A percentile compares a stretch with the other conserved stretches of the same genome.
phyloP scores from a whole-genome alignment of 2,888 invertebrate genomes.

The Acleris laterana region DNA sequence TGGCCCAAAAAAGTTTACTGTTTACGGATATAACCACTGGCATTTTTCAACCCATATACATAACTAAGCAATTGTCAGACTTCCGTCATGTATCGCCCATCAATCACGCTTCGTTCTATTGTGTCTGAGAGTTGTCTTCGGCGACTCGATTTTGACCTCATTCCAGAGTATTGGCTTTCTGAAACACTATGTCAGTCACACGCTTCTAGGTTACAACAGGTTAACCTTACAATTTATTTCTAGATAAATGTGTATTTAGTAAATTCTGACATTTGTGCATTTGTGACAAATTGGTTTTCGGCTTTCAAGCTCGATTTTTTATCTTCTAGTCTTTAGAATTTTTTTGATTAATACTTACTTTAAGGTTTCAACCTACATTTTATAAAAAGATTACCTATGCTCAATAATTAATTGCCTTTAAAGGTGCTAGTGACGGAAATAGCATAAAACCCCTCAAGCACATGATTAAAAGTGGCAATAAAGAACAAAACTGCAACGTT shows the following conservation, averaged over 20 bases:
- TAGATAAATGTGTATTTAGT: constrained; percentile 13
- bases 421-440: neutral
- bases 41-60: constrained; percentile 20
- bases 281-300: too few relatives aligned
- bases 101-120: constrained; percentile 30
- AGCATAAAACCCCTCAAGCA: neutral
- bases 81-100: constrained; percentile 35
- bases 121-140: constrained; percentile 21
- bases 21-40: constrained; percentile 29
- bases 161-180: constrained; percentile 51
- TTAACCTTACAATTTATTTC: constrained; percentile 35
- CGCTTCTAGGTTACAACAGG: constrained; percentile 61
- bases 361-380: too few relatives aligned
- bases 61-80: constrained; percentile 17
- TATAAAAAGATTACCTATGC: too few relatives aligned
- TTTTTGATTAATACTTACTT: too few relatives aligned
- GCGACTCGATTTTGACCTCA: constrained; percentile 47
- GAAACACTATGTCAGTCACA: constrained; percentile 60
- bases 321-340: too few relatives aligned
- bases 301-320: too few relatives aligned
- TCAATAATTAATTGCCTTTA: too few relatives aligned
- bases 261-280: too few relatives aligned
- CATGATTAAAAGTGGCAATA: neutral
- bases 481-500: neutral
- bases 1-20: constrained; percentile 15